Percentiles rank a stretch among this genome's conserved stretches.
phyloP scores from a whole-genome alignment of 2,113 vertebrate species.

The Odocoileus virginianus region DNA sequence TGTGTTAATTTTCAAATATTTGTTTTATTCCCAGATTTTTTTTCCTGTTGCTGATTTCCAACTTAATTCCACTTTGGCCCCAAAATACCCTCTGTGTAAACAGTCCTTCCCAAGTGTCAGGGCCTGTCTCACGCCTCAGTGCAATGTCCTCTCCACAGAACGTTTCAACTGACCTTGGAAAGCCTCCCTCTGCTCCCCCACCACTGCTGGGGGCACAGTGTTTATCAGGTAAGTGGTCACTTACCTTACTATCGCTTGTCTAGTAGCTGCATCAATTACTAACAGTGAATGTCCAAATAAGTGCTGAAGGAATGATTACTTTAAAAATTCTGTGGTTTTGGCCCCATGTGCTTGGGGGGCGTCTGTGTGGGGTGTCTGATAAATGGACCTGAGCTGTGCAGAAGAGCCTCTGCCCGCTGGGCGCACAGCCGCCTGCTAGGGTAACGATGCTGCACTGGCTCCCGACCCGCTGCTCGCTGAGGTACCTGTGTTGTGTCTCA shows the following conservation, averaged over 20 bases:
- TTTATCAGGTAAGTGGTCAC: not conserved
- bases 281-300: not conserved
- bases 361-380: not conserved
- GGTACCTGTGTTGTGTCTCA: not conserved
- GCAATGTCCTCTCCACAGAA: not conserved
- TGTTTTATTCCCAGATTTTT: not conserved
- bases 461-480: not conserved
- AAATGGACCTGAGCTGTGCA: not conserved
- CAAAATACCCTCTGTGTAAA: not conserved
- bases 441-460: not conserved
- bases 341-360: too few relatives aligned
- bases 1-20: not conserved
- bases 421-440: accelerated
- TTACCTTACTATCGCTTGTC: not conserved
- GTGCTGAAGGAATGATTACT: not conserved
- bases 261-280: not conserved
- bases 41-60: not conserved
- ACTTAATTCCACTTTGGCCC: not conserved
- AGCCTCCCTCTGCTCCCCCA: not conserved
- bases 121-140: not conserved
- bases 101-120: not conserved
- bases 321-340: not conserved
- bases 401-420: not conserved
- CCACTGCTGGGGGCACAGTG: not conserved
- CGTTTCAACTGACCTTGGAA: accelerated